Base-by-base conservation (phyloP, 1,140 invertebrate genomes). In the Popillia japonica region DNA sequence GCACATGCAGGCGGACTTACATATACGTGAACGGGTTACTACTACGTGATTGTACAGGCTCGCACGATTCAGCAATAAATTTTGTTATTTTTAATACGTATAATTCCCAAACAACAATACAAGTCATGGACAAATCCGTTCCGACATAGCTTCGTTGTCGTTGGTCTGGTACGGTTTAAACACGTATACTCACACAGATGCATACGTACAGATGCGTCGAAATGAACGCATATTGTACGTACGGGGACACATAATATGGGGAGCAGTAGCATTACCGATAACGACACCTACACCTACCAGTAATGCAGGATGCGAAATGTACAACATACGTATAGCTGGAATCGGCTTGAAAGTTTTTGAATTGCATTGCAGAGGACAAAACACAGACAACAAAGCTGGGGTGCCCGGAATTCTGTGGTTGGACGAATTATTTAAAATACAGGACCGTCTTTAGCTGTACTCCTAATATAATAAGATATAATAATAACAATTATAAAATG, bases 21-120 rank as follows among this genome's bases (percentile, higher is more conserved):
- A 55, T 23, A 44, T 55, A 44, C 44, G 44, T 76, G 74, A 11
- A 20, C 40, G 40, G 23, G 44, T 76, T 48, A 48, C 22, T 59
- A n/a, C 42, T 41, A 40, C 64, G 23, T 72, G 72, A 40, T 74
- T 42, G 27, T 74, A 40, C 17, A 22, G 3, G 44, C 4, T 8
- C 41, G 44, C 27, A 44, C 74, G 74, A 34, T 41, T 40, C n/a
- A 44, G 72, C 72, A 42, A 74, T 74, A 74, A 40, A 74, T 74
- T 74, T 74, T 27, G 23, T 42, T 74, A 74, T 74, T 74, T 74
- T 74, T 74, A 74, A 74, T 74, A 74, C 72, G 72, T 74, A 74
- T 75, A 78, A 78, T 75, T 75, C 44, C 20, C 42, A 61, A 68
- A 78, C 48, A 78, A 78, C 77, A 78, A 78, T 78, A 78, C 72